A percentile compares a stretch with the other conserved stretches of the same genome.
Evolutionary conservation across 1,140 invertebrate species (phyloP).

Genomic region (Drosophila tani): DNA sequence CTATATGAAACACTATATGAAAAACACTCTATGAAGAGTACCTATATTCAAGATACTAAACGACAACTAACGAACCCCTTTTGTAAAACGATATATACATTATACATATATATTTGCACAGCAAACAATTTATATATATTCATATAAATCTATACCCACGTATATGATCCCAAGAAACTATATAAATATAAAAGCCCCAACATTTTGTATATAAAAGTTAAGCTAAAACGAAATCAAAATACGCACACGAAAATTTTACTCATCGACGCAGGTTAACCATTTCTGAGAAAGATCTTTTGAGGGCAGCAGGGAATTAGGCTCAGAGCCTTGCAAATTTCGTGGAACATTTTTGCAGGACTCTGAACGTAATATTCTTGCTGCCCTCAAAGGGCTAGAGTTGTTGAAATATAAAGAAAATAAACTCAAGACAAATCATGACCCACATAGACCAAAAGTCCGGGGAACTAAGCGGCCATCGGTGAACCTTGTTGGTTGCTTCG

Average conservation of each 20-base stretch:
- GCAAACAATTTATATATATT: slow-evolving; percentile 77
- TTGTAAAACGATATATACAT: slow-evolving; percentile 81
- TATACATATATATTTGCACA: slow-evolving; percentile 82
- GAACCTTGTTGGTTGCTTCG: background rate
- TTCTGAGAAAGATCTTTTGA: background rate
- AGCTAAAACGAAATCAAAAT: slow-evolving; percentile 66
- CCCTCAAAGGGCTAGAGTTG: background rate
- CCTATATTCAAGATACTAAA: slow-evolving; percentile 54
- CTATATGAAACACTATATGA: slow-evolving; percentile 5
- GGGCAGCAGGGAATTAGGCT: background rate
- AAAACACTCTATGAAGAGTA: slow-evolving; percentile 14
- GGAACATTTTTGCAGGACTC: slow-evolving; percentile 63
- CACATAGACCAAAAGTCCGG: slow-evolving; percentile 70
- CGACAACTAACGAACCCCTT: slow-evolving; percentile 76
- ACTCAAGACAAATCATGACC: slow-evolving; percentile 76
- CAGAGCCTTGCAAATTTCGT: slow-evolving; percentile 54
- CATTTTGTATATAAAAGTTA: slow-evolving; percentile 77
- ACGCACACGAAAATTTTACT: slow-evolving; percentile 77
- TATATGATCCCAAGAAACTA: slow-evolving; percentile 60
- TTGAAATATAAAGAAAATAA: background rate
- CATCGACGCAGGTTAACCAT: slow-evolving; percentile 25
- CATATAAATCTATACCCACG: slow-evolving; percentile 48
- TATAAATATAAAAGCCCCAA: slow-evolving; percentile 50
- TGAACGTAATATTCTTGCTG: slow-evolving; percentile 3
- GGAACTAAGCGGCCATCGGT: slow-evolving; percentile 2